Evolutionary conservation across 2,888 invertebrate species (phyloP), one percentile per base, ranked within the genome.

Genomic region (Steinernema carpocapsae): DNA sequence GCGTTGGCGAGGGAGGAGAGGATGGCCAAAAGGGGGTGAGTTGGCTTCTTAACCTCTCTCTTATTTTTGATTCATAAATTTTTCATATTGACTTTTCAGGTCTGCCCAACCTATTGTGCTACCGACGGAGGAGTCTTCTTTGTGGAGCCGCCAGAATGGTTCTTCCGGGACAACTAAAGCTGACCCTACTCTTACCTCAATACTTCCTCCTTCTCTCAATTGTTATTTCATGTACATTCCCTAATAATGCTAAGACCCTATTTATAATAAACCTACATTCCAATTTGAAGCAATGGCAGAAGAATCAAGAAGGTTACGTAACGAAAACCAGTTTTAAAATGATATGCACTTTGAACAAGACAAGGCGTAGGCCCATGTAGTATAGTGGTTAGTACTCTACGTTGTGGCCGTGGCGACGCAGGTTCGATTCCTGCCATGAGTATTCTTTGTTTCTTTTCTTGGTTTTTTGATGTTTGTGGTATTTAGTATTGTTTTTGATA

Each of bases 91-190:
- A 22, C n/a, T 3, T 29, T 46, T 79, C 74, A 83, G 83, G 83
- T 83, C 1, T 86, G 86, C 56, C 86, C 86, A 7, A 87, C 86
- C 0, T 86, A 86, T 72, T 86, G 86, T 43, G 86, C 86, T 22
- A 84, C 80, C 12, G 86, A 86, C 70, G 86, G 86, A 1, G 86
- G 86, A 6, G 86, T 86, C 1, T 86, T 86, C 81, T 86, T 86
- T 72, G 85, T 86, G 3, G 85, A 86, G 73, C 83, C 83, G 46
- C 85, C 85, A 22, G 86, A 85, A 22, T 85, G 84, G 84, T 82
- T 85, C 77, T 80, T 85, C 71, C 72, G 80, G 22, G 74, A 76
- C 29, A 74, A 48, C 56, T 56, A 56, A 56, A 7, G 10, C 7
- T 43, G 10, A 43, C 43, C 43, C 7, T 43, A 7, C 7, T 14